Conservation (phyloP, 2,113 vertebrate species). For the Pontoporia blainvillei region DNA sequence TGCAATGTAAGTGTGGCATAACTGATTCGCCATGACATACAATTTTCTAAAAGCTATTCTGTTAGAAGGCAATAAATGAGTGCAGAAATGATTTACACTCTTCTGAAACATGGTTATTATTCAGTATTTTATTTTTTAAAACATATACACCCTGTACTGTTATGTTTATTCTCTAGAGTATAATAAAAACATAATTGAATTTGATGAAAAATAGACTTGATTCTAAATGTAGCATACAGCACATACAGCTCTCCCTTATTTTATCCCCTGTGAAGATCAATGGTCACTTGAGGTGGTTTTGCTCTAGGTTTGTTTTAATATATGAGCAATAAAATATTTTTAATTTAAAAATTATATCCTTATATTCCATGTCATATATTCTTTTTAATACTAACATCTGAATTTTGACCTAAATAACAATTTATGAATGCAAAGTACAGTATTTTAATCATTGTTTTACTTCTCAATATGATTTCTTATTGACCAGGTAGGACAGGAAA, state of each 20-base stretch:
- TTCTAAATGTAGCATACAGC: conserved; percentile 74
- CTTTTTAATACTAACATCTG: conserved; percentile 74
- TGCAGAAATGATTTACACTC: conserved; percentile 80
- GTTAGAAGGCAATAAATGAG: conserved; percentile 79
- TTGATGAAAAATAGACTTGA: conserved; percentile 79
- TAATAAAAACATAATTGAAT: conserved; percentile 83
- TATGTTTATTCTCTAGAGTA: conserved; percentile 80
- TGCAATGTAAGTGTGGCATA: conserved; percentile 65
- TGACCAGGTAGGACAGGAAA: conserved; percentile 46
- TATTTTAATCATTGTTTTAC: conserved; percentile 64
- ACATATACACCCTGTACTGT: conserved; percentile 80
- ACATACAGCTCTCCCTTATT: conserved; percentile 69
- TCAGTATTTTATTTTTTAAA: conserved; percentile 79
- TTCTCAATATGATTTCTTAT: conserved; percentile 59
- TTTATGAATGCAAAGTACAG: conserved; percentile 65
- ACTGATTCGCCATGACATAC: conserved; percentile 74
- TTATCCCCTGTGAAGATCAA: conserved; percentile 79
- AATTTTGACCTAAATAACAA: conserved; percentile 63
- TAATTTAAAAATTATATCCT: conserved; percentile 78
- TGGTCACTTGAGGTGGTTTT: conserved; percentile 79
- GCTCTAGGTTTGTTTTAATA: conserved; percentile 75
- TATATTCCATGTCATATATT: conserved; percentile 67
- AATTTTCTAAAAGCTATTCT: conserved; percentile 82
- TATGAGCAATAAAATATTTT: conserved; percentile 78
- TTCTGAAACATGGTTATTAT: conserved; percentile 78